These are phyloP conservation scores for Pelobates fuscus DNA, from an alignment of 2,113 vertebrate genomes.

Conservation along the genomic window DNA sequence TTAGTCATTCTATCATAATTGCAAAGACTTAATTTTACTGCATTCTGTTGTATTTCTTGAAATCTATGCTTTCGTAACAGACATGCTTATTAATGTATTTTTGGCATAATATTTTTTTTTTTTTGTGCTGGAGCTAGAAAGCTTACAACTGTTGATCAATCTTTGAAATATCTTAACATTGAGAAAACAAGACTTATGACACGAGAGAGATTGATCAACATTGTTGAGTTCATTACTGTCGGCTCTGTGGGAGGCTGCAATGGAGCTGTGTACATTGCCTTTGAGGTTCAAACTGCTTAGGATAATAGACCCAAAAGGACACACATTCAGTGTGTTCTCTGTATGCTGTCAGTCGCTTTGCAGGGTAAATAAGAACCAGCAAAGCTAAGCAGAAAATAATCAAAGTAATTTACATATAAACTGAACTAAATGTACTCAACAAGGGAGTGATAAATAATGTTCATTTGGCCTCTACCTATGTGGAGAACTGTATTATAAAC, in stretches of 20 bases:
- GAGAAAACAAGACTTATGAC: slow-evolving; percentile 30
- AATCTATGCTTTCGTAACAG: not conserved
- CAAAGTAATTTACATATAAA: not conserved
- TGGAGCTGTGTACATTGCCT: slow-evolving; percentile 12
- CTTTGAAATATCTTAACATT: slow-evolving; percentile 20
- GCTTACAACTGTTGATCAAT: slow-evolving; percentile 37
- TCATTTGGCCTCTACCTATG: too few species aligned
- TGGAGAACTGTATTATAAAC: too few species aligned
- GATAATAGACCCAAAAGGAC: not conserved
- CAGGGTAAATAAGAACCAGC: not conserved
- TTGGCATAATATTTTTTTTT: not conserved
- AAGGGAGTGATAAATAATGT: too few species aligned
- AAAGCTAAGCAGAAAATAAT: not conserved
- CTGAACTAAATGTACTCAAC: not conserved
- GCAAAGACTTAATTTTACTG: not conserved
- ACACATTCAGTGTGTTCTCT: not conserved
- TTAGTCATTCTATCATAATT: too few species aligned
- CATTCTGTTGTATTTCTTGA: not conserved
- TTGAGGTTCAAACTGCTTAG: slow-evolving; percentile 9
- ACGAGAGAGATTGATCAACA: slow-evolving; percentile 22
- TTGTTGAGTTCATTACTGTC: slow-evolving; percentile 1
- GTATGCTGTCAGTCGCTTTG: not conserved
- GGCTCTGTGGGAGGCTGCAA: slow-evolving; percentile 1
- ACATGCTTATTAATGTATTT: not conserved
- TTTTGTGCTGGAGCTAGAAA: slow-evolving; percentile 11